Base-by-base conservation (phyloP, 2,113 vertebrate species). In the Guaruba guarouba region DNA sequence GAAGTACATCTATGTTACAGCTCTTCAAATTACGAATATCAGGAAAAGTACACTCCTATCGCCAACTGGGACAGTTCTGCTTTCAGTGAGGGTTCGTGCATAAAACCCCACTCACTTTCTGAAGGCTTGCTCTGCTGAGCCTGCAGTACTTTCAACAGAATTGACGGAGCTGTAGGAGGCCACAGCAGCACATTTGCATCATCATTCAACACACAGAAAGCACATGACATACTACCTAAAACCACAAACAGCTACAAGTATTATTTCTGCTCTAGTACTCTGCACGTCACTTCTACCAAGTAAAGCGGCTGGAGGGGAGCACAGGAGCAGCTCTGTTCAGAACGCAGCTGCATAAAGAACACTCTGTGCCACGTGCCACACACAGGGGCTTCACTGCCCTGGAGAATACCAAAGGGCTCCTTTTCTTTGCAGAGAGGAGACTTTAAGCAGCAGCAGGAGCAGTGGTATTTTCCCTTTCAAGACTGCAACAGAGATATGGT, bases 261-360 rank as follows among this genome's bases (percentile, higher is more conserved):
- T 62, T 68, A 59, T 33, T 88, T 71, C 69, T 93, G 90, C 31
- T 3, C 9, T 64, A 35, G 71, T 20, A 63, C 90, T 31, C 68
- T 4, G 61, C 43, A 75, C 3, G 16, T 55, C 43, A n/a, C 35
- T 69, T 51, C 86, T 51, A 64, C 35, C 81, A 39, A 31, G 2
- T 27, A 41, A 41, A 16, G 20, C 23, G 1, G 7, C 1, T 3
- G 71, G 66, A 88, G 73, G 0, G 11, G 62, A 93, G 92, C 95
- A 96, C 88, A 95, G 93, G 39, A 59, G 24, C 5, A 20, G 80
- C 90, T 92, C 95, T 96, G 95, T 96, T 81, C 44, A 3, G 74
- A 11, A 8, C 43, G 19, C n/a, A 22, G 57, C 57, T 59, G 67
- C 80, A 96, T 93, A 93, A 96, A 94, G 83, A 52, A 51, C 1